Evolutionary conservation across 2,113 vertebrate species (phyloP), one percentile per base, ranked within the genome.

Genomic region (Phocoena sinus): DNA sequence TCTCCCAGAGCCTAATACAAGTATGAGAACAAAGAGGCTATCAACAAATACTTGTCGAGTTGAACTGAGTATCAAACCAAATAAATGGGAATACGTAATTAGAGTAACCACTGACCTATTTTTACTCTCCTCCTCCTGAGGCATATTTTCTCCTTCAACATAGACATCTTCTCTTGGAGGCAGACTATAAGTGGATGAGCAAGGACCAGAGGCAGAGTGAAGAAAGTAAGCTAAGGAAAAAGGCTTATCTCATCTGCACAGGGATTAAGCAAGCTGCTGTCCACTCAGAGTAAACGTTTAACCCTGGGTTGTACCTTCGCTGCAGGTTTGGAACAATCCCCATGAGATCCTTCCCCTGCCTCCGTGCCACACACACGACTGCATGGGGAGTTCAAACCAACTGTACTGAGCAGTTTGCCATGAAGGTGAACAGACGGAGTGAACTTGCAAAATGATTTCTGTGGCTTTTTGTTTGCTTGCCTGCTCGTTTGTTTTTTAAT

Each of bases 21-120:
- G 67, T 90, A 91, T 70, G 36, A 44, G 63, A 79, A 95, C 71
- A 95, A 95, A 96, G 91, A 89, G 74, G 47, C 23, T 88, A 95
- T 62, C 87, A 93, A 91, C 65, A 96, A 97, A 95, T 73, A 96
- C 89, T 94, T 97, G 89, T 94, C 85, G 92, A 89, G 84, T 50
- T 67, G 41, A 93, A 93, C 58, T 84, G 84, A 94, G 92, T 96
- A 88, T 91, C 82, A 97, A 96, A 81, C n/a, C 60, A 67, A 96
- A 87, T 94, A 76, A 97, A 88, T 74, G 36, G 56, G 56, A 94
- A 62, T 96, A 60, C 71, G 65, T 41, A 60, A 97, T 79, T 67
- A 93, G 41, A 94, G 53, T 94, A 93, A 93, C 53, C 89, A 83
- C 73, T 92, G 92, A 86, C 86, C 95, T 97, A 93, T 91, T 94